phyloP scores from a whole-genome alignment of 2,113 vertebrate genomes.

The Heliornis fulica region DNA sequence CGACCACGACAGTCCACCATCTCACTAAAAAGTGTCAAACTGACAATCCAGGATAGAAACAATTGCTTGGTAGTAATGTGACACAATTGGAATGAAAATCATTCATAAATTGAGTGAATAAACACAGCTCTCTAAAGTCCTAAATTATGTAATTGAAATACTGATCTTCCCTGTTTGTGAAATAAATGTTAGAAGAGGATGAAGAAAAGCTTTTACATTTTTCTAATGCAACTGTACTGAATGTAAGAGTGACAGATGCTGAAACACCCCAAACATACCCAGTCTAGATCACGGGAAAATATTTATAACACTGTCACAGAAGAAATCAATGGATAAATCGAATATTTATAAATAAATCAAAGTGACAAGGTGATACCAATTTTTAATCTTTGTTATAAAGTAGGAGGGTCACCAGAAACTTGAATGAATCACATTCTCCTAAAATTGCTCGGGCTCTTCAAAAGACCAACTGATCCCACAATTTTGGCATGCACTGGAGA shows the following conservation, averaged over 20 bases:
- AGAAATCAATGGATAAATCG: not conserved
- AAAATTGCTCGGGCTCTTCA: not conserved
- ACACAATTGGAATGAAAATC: slow-evolving; percentile 12
- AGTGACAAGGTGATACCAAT: not conserved
- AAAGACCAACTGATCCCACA: not conserved
- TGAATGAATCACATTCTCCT: not conserved
- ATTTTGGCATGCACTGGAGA: not conserved
- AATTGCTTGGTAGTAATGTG: not conserved
- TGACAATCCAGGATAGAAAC: not conserved
- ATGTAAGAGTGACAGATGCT: not conserved
- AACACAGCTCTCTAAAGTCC: not conserved
- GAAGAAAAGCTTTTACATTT: slow-evolving; percentile 5
- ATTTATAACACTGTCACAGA: not conserved
- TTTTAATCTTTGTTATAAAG: not conserved
- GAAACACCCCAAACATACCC: not conserved
- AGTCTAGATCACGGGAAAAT: not conserved
- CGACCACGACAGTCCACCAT: not conserved
- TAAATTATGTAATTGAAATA: not conserved
- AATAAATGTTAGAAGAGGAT: not conserved
- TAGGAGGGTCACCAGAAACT: not conserved
- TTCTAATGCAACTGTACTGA: not conserved
- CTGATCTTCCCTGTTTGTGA: not conserved
- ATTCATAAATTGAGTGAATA: slow-evolving; percentile 27
- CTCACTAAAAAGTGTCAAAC: not conserved
- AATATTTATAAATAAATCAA: too few species aligned